Base-by-base conservation (phyloP, 2,113 vertebrate genomes). In the Gasterosteus aculeatus region DNA sequence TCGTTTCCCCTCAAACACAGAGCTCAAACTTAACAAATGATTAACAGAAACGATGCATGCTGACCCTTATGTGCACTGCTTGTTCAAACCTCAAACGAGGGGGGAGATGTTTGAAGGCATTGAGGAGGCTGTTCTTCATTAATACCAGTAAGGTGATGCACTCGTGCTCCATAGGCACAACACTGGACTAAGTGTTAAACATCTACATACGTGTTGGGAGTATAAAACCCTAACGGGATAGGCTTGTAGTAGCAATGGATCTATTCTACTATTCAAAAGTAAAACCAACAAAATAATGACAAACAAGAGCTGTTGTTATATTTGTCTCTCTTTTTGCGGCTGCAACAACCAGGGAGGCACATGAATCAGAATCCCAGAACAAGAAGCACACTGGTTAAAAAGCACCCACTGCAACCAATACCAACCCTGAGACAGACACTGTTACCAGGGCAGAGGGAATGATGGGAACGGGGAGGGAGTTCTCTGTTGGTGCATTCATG, bases 391-490 rank as follows among this genome's bases (percentile, higher is more conserved):
- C 63, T 65, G 78, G 88, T 91, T 93, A 92, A 90, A 81, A 91
- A 92, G 89, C 91, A 88, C 77, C 78, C 90, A 92, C 87, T 81
- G 81, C 87, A 92, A 92, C 86, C 85, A 87, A 67, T 69, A 90
- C 68, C 85, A 93, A 88, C 78, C 83, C 85, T n/a, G 69, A 88
- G 64, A 81, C 78, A 93, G 81, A 89, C 86, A 89, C 47, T 72
- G 91, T 86, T 91, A 93, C 85, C 86, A 72, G 72, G 78, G 82
- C 69, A 72, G 49, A 69, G 63, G 54, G 77, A 72, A 73, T 63
- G 74, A 80, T 59, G 59, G 69, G 66, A 54, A 7, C n/a, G 53
- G 56, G n/a, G 35, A 38, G 62, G 80, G 35, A 14, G 9, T 90
- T 64, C 70, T 84, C 69, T 75, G 62, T 51, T 80, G 64, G 83